Evolutionary conservation across 1,140 invertebrate genomes (phyloP).

Genomic region (Hycleus phaleratus): DNA sequence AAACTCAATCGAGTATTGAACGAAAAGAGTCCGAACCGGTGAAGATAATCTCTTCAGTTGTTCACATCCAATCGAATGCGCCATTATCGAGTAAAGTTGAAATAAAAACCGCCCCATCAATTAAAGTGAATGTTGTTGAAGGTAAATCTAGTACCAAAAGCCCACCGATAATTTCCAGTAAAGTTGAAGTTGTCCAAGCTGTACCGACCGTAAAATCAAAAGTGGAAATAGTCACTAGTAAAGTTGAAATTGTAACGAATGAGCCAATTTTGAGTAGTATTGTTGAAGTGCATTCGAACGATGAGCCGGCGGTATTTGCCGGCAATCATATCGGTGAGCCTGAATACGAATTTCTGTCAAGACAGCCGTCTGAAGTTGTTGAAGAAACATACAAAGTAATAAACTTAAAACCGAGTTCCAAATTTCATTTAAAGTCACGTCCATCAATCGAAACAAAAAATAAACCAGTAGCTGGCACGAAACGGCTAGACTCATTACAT

Average conservation of each 20-base stretch:
- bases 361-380: conserved; percentile 66
- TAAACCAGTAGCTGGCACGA: conserved; percentile 36
- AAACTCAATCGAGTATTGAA: conserved; percentile 41
- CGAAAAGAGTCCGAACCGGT: conserved; percentile 40
- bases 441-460: conserved; percentile 43
- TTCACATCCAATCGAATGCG: conserved; percentile 29
- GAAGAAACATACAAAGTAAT: conserved; percentile 44
- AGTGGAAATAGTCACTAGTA: conserved; percentile 48
- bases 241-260: conserved; percentile 45
- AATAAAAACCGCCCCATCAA: conserved; percentile 42
- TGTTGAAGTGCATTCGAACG: conserved; percentile 44
- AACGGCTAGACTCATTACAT: conserved; percentile 50
- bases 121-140: conserved; percentile 42
- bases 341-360: conserved; percentile 74
- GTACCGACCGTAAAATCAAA: conserved; percentile 32
- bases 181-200: conserved; percentile 43
- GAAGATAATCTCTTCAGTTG: conserved; percentile 22
- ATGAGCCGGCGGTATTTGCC: conserved; percentile 38
- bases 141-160: conserved; percentile 38
- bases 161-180: conserved; percentile 39
- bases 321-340: conserved; percentile 68
- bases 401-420: conserved; percentile 42
- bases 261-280: conserved; percentile 37
- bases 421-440: conserved; percentile 45
- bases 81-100: conserved; percentile 42